These are phyloP conservation scores for Sinocyclocheilus grahami DNA, from an alignment of 2,113 vertebrate species.

Conservation along the genomic window DNA sequence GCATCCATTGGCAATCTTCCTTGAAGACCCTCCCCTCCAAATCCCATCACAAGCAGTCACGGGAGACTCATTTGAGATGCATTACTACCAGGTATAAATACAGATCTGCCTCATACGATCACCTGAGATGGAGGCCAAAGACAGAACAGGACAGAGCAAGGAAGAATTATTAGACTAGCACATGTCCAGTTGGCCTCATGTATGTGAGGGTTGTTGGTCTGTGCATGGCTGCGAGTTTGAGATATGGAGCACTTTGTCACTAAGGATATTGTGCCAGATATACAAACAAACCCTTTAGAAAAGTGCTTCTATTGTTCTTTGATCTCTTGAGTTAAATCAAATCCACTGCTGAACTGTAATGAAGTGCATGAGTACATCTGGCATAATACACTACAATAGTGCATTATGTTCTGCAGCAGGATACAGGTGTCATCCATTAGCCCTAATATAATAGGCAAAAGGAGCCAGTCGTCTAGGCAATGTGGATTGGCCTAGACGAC, in stretches of 20 bases:
- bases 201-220: background rate
- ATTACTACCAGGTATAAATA: too few species aligned
- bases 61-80: too few species aligned
- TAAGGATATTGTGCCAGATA: background rate
- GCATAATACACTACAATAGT: constrained; percentile 27
- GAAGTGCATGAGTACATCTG: constrained; percentile 34
- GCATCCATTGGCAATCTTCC: too few species aligned
- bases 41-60: too few species aligned
- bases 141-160: too few species aligned
- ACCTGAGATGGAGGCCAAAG: too few species aligned
- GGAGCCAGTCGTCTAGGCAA: constrained; percentile 6
- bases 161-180: background rate
- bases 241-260: background rate
- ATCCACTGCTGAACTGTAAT: constrained; percentile 11
- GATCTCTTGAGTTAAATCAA: background rate
- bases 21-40: too few species aligned
- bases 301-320: background rate
- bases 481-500: background rate
- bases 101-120: too few species aligned
- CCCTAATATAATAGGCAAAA: constrained; percentile 24
- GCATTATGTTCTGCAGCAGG: constrained; percentile 9
- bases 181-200: background rate
- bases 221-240: background rate
- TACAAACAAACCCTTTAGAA: background rate
- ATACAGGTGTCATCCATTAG: constrained; percentile 37